A percentile compares a stretch with the other conserved stretches of the same genome.
phyloP scores from a whole-genome alignment of 2,797 vertebrate species.

The Hirundo rustica region DNA sequence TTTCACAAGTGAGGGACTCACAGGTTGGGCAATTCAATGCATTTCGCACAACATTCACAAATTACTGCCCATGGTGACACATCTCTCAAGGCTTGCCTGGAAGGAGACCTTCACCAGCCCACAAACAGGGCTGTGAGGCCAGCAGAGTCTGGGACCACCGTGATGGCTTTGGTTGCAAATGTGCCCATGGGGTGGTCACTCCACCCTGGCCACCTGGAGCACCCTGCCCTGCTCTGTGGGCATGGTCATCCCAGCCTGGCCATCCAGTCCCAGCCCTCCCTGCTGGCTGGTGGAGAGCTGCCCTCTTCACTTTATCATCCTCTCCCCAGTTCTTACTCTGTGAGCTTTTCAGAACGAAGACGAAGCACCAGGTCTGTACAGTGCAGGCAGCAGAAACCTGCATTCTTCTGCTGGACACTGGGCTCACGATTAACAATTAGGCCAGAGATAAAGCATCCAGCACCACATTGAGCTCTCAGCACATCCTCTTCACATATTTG shows the following conservation, averaged over 20 bases:
- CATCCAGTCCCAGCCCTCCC: background rate
- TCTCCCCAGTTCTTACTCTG: background rate
- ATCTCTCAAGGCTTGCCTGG: background rate
- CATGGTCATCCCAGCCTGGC: background rate
- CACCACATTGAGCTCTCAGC: constrained; percentile 6
- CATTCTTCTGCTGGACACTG: background rate
- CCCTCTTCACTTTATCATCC: background rate
- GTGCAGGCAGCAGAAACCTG: background rate
- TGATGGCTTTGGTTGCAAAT: background rate
- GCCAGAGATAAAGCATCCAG: background rate
- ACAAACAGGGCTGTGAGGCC: background rate
- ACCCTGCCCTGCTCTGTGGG: background rate
- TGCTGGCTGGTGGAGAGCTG: accelerated
- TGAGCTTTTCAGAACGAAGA: background rate
- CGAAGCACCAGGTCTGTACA: background rate
- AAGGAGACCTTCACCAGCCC: background rate
- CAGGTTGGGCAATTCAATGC: background rate
- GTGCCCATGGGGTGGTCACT: background rate
- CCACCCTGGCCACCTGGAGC: background rate
- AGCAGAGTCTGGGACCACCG: background rate
- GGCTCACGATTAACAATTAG: constrained; percentile 19
- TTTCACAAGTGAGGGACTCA: constrained; percentile 8
- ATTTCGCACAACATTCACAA: background rate
- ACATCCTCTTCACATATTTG: constrained; percentile 1
- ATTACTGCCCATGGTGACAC: background rate